Conservation (phyloP, 1,140 invertebrate genomes). For the Ips typographus region DNA sequence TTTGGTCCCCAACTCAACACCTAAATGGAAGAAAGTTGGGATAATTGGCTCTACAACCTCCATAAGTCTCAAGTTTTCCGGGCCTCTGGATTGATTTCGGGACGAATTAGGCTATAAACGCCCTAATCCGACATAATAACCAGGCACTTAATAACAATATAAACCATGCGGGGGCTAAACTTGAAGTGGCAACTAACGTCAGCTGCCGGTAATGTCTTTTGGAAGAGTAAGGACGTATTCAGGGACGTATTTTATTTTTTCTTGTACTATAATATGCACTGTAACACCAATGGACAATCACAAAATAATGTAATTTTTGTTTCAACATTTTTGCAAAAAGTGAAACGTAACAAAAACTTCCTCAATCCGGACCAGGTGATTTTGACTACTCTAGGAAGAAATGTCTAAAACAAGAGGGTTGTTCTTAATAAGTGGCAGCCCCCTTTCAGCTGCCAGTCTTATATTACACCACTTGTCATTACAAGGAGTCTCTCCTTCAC, state of each 20-base stretch:
- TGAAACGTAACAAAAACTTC: neutral
- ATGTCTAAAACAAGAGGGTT: neutral
- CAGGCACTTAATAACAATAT: slow-evolving; percentile 39
- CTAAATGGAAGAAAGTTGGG: too few relatives aligned
- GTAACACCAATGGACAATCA: neutral
- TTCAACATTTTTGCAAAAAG: neutral
- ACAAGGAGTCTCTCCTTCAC: neutral
- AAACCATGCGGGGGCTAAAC: slow-evolving; percentile 28
- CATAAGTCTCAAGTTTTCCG: slow-evolving; percentile 28
- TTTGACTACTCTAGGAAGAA: neutral
- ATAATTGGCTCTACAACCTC: slow-evolving; percentile 25
- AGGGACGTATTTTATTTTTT: slow-evolving; percentile 9
- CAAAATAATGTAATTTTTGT: neutral
- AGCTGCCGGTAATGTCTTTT: slow-evolving; percentile 34
- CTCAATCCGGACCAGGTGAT: neutral
- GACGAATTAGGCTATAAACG: slow-evolving; percentile 36
- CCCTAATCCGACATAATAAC: slow-evolving; percentile 38
- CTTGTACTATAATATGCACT: neutral
- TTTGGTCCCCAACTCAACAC: too few relatives aligned
- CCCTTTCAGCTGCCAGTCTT: slow-evolving; percentile 5
- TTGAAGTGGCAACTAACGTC: slow-evolving; percentile 34
- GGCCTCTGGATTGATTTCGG: slow-evolving; percentile 26
- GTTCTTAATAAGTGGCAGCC: slow-evolving; percentile 23
- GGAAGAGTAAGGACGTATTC: slow-evolving; percentile 1
- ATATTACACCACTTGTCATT: slow-evolving; percentile 23